These are phyloP conservation scores for Sapayoa aenigma DNA, from an alignment of 2,113 vertebrate genomes.

Conservation along the genomic window DNA sequence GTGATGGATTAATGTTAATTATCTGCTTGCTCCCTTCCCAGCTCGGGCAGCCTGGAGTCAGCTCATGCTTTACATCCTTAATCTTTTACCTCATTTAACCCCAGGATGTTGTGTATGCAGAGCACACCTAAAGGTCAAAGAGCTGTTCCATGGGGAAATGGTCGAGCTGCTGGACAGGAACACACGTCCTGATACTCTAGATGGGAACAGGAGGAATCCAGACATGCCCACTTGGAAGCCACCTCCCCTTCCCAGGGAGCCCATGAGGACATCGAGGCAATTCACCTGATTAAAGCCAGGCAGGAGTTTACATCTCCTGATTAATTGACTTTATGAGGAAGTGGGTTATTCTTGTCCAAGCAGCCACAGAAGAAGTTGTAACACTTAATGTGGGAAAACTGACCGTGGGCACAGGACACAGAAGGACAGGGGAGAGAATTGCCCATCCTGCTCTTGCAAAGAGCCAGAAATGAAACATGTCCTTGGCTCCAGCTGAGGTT, in stretches of 20 bases:
- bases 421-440: background rate
- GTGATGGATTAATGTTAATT: conserved; percentile 17
- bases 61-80: background rate
- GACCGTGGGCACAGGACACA: background rate
- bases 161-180: background rate
- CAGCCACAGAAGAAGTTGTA: background rate
- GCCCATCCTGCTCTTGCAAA: background rate
- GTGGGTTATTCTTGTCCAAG: background rate
- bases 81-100: background rate
- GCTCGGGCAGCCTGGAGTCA: background rate
- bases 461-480: background rate
- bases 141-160: background rate
- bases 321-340: background rate
- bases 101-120: background rate
- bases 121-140: background rate
- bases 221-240: background rate
- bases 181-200: rapidly evolving
- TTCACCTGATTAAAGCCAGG: background rate
- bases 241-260: background rate
- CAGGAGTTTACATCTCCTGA: background rate
- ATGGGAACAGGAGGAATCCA: background rate
- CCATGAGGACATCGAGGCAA: background rate
- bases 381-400: background rate
- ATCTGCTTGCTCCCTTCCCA: background rate
- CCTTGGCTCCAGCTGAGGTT: background rate